These are phyloP conservation scores for Catharus minimus DNA, from an alignment of 2,113 vertebrate species.

Conservation along the genomic window DNA sequence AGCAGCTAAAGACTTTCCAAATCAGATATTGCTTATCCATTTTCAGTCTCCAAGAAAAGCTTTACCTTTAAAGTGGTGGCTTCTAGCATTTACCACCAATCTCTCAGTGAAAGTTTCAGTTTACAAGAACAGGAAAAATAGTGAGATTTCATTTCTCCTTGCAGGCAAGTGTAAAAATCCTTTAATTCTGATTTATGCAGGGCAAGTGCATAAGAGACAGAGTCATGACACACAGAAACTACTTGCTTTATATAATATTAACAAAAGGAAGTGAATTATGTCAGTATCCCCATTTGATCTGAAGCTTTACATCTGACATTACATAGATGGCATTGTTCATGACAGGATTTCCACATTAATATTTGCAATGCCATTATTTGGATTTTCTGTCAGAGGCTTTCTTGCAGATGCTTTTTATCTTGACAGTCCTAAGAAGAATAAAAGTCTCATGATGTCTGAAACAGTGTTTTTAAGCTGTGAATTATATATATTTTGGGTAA, in stretches of 20 bases:
- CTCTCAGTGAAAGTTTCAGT: neutral
- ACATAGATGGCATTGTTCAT: neutral
- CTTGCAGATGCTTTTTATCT: neutral
- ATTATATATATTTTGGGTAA: neutral
- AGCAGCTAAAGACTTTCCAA: conserved; percentile 17
- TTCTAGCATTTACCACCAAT: neutral
- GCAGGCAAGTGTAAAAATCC: neutral
- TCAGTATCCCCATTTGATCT: neutral
- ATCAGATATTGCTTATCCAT: neutral
- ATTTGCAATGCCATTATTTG: neutral
- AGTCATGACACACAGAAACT: neutral
- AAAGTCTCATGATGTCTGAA: neutral
- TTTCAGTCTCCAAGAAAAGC: neutral
- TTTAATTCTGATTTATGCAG: neutral
- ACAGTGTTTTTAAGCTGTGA: neutral
- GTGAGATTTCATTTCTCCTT: neutral
- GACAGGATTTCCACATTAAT: neutral
- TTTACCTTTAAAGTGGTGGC: neutral
- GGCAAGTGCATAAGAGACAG: neutral
- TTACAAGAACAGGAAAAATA: neutral
- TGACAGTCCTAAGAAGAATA: neutral
- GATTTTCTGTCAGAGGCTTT: neutral
- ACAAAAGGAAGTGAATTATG: neutral
- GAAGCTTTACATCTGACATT: neutral
- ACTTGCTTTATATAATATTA: neutral